phyloP scores from a whole-genome alignment of 2,113 vertebrate genomes.

The Strigops habroptila region DNA sequence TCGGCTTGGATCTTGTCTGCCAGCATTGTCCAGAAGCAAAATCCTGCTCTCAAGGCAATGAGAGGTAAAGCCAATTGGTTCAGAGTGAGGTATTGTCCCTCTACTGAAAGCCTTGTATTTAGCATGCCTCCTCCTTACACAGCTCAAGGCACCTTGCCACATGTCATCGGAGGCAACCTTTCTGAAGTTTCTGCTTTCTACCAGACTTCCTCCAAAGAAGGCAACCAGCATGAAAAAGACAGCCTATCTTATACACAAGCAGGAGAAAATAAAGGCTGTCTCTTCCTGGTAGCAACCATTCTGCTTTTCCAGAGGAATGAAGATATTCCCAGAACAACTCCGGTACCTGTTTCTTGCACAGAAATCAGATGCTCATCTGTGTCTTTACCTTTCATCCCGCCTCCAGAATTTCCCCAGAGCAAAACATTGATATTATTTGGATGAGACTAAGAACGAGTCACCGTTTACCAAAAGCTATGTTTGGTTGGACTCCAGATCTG shows the following conservation, averaged over 20 bases:
- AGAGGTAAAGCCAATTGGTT: neutral
- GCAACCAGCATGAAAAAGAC: neutral
- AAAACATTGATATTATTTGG: neutral
- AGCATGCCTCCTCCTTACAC: neutral
- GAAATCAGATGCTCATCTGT: neutral
- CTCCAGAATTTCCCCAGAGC: neutral
- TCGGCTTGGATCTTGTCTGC: neutral
- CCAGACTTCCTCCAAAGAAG: neutral
- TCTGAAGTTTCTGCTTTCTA: neutral
- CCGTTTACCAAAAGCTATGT: neutral
- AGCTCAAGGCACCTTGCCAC: neutral
- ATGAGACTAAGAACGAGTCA: neutral
- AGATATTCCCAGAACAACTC: neutral
- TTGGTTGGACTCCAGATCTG: neutral
- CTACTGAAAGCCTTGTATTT: neutral
- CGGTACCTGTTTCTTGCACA: neutral
- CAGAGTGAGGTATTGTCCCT: neutral
- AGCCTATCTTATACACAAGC: neutral
- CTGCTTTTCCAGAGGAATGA: neutral
- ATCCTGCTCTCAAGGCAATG: neutral
- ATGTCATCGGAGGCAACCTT: neutral
- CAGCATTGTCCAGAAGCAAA: slow-evolving; percentile 11
- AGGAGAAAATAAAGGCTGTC: neutral
- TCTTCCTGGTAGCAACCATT: neutral
- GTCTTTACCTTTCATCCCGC: neutral